Evolutionary conservation across 2,888 invertebrate genomes (phyloP).

Genomic region (Spilosoma lubricipeda): DNA sequence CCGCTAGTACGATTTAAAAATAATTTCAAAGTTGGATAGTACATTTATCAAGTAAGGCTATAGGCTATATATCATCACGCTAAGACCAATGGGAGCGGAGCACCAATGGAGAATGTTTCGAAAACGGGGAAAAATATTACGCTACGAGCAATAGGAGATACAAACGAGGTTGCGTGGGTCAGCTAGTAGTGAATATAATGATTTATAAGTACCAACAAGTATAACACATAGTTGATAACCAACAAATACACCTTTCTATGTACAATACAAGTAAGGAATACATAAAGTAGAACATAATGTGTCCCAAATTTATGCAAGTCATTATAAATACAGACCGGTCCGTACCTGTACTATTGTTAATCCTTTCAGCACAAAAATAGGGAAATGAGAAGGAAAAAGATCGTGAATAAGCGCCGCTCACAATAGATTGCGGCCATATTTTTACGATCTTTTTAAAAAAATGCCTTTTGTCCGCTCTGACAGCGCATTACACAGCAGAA

Average conservation of each 20-base stretch:
- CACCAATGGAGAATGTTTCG: too few relatives aligned
- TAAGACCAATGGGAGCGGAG: too few relatives aligned
- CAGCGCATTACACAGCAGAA: conserved; percentile 80
- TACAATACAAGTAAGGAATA: neutral
- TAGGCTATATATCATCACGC: too few relatives aligned
- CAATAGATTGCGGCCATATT: conserved; percentile 79
- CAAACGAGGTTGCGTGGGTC: too few relatives aligned
- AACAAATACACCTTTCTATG: neutral
- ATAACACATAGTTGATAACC: too few relatives aligned
- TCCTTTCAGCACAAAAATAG: conserved; percentile 81
- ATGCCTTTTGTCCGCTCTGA: conserved; percentile 76
- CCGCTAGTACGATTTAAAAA: too few relatives aligned
- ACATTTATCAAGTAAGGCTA: too few relatives aligned
- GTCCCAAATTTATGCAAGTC: conserved; percentile 62
- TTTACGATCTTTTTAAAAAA: conserved; percentile 75
- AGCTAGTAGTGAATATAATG: neutral
- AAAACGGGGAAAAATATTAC: too few relatives aligned
- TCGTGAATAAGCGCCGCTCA: conserved; percentile 70
- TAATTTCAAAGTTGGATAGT: too few relatives aligned
- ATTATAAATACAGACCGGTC: conserved; percentile 59
- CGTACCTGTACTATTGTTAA: conserved; percentile 80
- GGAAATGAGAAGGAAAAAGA: conserved; percentile 80
- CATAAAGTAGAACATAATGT: conserved; percentile 32
- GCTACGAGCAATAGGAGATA: too few relatives aligned
- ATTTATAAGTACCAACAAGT: neutral